Evolutionary conservation across 2,888 invertebrate genomes (phyloP).

Genomic region (Apamea monoglypha): DNA sequence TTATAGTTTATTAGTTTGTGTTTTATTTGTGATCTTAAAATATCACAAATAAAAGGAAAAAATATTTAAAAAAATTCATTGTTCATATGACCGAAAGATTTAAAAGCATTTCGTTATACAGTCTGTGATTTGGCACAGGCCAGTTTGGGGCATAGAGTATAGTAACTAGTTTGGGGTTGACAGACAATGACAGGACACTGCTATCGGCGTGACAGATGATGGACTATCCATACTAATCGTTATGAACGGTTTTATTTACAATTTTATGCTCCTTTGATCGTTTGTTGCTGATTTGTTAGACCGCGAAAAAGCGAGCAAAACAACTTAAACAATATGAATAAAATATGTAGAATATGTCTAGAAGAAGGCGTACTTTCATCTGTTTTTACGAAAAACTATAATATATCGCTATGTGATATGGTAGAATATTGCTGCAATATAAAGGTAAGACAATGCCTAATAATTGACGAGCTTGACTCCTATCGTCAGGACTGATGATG

Average conservation of each 20-base stretch:
- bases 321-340: constrained; percentile 78
- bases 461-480: too few species aligned
- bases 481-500: too few species aligned
- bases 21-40: too few species aligned
- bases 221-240: neutral
- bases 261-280: neutral
- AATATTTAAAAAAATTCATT: neutral
- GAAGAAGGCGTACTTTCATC: constrained; percentile 91
- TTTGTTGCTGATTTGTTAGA: neutral
- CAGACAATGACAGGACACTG: too few species aligned
- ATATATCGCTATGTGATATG: constrained; percentile 91
- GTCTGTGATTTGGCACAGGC: constrained; percentile 6
- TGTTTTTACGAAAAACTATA: constrained; percentile 91
- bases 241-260: neutral
- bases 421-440: constrained; percentile 91
- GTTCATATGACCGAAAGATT: neutral
- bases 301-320: neutral
- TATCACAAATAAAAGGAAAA: too few species aligned
- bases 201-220: neutral
- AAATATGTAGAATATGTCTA: constrained; percentile 91
- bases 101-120: neutral
- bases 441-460: constrained; percentile 78
- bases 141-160: neutral
- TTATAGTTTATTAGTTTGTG: too few species aligned
- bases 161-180: too few species aligned